These are phyloP conservation scores for Yponomeuta malinellus DNA, from an alignment of 2,888 invertebrate species.

Conservation along the genomic window DNA sequence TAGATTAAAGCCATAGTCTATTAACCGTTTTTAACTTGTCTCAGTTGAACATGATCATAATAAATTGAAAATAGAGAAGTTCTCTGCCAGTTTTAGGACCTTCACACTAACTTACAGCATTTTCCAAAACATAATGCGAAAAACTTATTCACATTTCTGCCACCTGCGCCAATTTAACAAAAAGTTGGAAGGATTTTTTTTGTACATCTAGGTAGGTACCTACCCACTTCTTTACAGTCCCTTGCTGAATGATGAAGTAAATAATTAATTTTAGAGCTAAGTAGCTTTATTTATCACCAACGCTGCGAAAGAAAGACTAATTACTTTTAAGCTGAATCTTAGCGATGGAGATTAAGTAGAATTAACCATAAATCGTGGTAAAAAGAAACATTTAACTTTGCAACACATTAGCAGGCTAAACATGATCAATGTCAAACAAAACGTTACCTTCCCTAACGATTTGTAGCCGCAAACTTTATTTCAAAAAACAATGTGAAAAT, in stretches of 20 bases:
- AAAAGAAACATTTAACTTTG: not conserved
- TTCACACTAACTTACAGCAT: not conserved
- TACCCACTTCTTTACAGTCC: not conserved
- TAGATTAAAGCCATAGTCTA: too few relatives aligned
- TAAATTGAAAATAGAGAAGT: too few relatives aligned
- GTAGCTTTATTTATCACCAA: not conserved
- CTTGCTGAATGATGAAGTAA: not conserved
- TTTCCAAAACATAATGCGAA: not conserved
- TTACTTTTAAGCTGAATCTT: not conserved
- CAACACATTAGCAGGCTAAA: not conserved
- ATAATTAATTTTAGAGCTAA: not conserved
- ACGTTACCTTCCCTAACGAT: too few relatives aligned
- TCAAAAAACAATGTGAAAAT: too few relatives aligned
- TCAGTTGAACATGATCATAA: too few relatives aligned
- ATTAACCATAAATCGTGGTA: not conserved
- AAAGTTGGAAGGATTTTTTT: not conserved
- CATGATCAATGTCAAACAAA: too few relatives aligned
- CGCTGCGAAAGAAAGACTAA: not conserved
- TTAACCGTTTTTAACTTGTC: too few relatives aligned
- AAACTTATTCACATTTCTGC: not conserved
- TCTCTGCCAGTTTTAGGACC: too few relatives aligned
- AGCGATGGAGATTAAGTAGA: not conserved
- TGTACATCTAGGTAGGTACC: not conserved
- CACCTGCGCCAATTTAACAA: not conserved
- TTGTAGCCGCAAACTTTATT: too few relatives aligned